Percentiles rank a stretch among this genome's conserved stretches.
Evolutionary conservation across 2,113 vertebrate species (phyloP).

Genomic region (Myiagra hebetior): DNA sequence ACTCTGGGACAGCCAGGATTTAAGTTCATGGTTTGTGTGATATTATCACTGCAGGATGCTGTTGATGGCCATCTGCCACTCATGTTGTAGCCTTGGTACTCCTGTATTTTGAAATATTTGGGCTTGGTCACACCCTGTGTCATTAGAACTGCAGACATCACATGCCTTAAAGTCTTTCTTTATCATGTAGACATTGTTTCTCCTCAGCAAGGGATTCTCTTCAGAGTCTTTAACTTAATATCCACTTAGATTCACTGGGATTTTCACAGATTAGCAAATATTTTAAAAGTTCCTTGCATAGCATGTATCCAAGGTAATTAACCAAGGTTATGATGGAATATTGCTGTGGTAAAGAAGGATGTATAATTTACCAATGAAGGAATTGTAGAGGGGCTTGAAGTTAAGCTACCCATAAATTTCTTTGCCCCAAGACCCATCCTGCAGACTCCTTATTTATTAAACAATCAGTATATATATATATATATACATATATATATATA

Average conservation of each 20-base stretch:
- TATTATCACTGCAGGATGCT: background rate
- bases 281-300: background rate
- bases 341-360: background rate
- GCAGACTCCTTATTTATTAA: background rate
- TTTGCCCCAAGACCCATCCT: background rate
- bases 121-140: background rate
- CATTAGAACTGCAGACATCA: background rate
- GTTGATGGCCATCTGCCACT: background rate
- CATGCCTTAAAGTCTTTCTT: background rate
- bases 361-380: background rate
- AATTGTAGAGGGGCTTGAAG: background rate
- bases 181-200: background rate
- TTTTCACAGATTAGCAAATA: background rate
- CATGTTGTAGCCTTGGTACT: background rate
- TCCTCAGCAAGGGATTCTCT: background rate
- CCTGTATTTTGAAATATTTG: background rate
- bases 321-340: background rate
- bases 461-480: background rate
- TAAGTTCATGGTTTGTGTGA: background rate
- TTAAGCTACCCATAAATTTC: background rate
- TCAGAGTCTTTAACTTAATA: background rate
- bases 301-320: background rate
- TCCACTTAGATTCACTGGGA: background rate
- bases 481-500: background rate
- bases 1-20: background rate